Percentiles rank a stretch among this genome's conserved stretches.
These are phyloP conservation scores for Frankliniella fusca DNA, from an alignment of 2,888 invertebrate genomes.

Conservation along the genomic window DNA sequence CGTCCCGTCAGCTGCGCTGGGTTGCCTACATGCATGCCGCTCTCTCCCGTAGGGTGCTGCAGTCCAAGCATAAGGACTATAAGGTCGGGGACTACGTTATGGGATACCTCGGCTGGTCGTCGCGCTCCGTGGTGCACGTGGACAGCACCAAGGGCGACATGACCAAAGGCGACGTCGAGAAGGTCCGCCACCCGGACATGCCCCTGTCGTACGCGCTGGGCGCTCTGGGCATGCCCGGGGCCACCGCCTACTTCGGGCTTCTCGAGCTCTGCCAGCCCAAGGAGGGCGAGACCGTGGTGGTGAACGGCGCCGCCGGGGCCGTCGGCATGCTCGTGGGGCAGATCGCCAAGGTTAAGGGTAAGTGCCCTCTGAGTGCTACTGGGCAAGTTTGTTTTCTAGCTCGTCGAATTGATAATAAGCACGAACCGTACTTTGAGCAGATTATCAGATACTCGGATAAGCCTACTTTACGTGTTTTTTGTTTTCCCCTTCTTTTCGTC, in stretches of 20 bases:
- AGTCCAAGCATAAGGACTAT: slow-evolving; percentile 61
- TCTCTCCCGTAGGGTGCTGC: slow-evolving; percentile 56
- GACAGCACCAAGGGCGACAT: slow-evolving; percentile 30
- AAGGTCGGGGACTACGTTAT: slow-evolving; percentile 61
- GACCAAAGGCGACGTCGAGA: slow-evolving; percentile 29
- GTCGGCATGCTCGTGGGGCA: slow-evolving; percentile 75
- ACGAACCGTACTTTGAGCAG: neutral
- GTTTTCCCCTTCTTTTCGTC: slow-evolving; percentile 38
- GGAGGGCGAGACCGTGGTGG: slow-evolving; percentile 65
- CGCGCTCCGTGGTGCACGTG: slow-evolving; percentile 54
- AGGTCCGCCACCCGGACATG: slow-evolving; percentile 47
- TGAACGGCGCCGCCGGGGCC: slow-evolving; percentile 72
- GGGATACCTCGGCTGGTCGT: slow-evolving; percentile 66
- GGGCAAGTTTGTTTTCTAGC: no score
- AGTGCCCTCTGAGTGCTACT: slow-evolving; percentile 12
- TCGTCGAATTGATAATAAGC: no score
- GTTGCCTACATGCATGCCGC: no score
- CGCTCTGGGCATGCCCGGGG: slow-evolving; percentile 66
- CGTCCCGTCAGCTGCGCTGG: no score
- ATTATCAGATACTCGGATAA: no score
- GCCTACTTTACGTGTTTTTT: no score
- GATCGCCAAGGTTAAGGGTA: slow-evolving; percentile 68
- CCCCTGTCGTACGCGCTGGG: slow-evolving; percentile 63
- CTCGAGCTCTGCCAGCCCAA: slow-evolving; percentile 66
- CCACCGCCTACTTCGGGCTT: slow-evolving; percentile 71